These are phyloP conservation scores for Microplitis manilae DNA, from an alignment of 2,888 invertebrate genomes.

Conservation along the genomic window DNA sequence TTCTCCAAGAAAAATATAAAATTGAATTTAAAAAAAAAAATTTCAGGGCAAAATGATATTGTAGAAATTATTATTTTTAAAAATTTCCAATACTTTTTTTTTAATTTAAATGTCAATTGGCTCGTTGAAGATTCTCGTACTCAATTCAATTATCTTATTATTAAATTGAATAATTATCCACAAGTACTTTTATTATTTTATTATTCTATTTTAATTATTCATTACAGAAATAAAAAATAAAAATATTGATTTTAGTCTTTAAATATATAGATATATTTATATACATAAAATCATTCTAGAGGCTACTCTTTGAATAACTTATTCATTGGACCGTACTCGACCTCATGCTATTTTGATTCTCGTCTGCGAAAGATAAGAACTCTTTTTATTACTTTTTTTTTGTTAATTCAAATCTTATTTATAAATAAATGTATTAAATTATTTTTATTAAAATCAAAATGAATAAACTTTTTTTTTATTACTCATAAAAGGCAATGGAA, in stretches of 20 bases:
- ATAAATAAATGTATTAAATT: background rate
- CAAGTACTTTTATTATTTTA: background rate
- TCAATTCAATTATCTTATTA: background rate
- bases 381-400: conserved; percentile 8
- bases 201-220: background rate
- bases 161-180: background rate
- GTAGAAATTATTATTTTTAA: too few relatives aligned
- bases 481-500: background rate
- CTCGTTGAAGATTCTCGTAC: background rate
- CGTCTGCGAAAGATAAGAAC: conserved; percentile 8
- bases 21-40: too few relatives aligned
- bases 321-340: conserved; percentile 26
- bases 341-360: conserved; percentile 19
- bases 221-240: background rate
- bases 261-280: background rate
- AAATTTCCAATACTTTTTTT: background rate
- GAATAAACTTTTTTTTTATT: too few relatives aligned
- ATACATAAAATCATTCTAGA: background rate
- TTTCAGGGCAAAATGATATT: too few relatives aligned
- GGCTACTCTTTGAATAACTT: conserved; percentile 13
- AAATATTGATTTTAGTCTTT: conserved; percentile 10
- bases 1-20: too few relatives aligned
- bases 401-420: background rate
- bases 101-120: background rate
- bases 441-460: background rate